Evolutionary conservation across 2,113 vertebrate genomes (phyloP).

Genomic region (Callionymus lyra): DNA sequence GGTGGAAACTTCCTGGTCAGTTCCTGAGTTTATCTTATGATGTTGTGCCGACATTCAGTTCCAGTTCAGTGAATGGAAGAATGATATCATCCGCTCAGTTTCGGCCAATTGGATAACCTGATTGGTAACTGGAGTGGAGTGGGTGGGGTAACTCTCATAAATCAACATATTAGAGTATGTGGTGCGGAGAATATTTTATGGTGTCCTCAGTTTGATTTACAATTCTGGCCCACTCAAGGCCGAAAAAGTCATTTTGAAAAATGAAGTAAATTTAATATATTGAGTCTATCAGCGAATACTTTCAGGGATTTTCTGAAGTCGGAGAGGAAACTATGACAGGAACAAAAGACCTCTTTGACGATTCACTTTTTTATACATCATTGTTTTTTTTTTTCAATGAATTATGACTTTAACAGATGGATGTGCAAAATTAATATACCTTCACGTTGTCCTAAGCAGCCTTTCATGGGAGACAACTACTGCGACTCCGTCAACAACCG

Average conservation of each 20-base stretch:
- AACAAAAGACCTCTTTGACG: neutral
- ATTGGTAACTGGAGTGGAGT: slow-evolving; percentile 42
- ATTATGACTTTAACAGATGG: neutral
- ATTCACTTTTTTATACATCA: neutral
- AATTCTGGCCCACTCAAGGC: slow-evolving; percentile 25
- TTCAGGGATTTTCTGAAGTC: slow-evolving; percentile 14
- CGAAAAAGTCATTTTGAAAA: slow-evolving; percentile 43
- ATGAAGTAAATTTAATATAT: slow-evolving; percentile 38
- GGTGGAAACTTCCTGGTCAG: too few relatives aligned
- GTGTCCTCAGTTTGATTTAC: slow-evolving; percentile 49
- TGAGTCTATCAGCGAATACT: slow-evolving; percentile 37
- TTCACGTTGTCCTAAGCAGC: slow-evolving; percentile 53
- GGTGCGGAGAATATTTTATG: slow-evolving; percentile 47
- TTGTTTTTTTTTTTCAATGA: slow-evolving; percentile 1
- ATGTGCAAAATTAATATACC: slow-evolving; percentile 4
- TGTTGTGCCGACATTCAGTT: slow-evolving; percentile 17
- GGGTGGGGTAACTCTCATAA: slow-evolving; percentile 41
- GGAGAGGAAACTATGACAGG: slow-evolving; percentile 4
- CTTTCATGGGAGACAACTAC: slow-evolving; percentile 96
- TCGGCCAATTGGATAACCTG: slow-evolving; percentile 43
- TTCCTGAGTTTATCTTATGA: too few relatives aligned
- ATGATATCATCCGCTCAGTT: slow-evolving; percentile 36
- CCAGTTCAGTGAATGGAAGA: slow-evolving; percentile 6
- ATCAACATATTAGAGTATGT: slow-evolving; percentile 47
- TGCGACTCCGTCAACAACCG: slow-evolving; percentile 94